Evolutionary conservation across 1,140 invertebrate genomes (phyloP).

Genomic region (Panagrolaimus sp.): DNA sequence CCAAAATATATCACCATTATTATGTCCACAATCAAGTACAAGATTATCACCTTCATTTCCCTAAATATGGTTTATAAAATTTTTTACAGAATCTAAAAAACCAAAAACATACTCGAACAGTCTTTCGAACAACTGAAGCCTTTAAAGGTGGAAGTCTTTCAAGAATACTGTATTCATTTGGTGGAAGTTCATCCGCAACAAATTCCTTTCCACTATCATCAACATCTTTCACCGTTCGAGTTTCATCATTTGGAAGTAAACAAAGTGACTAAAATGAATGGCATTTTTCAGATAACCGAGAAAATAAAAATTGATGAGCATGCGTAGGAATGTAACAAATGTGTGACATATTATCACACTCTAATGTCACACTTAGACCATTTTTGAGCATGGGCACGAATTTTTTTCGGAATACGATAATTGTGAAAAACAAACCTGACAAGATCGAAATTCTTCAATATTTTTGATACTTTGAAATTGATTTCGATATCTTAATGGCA

Average conservation of each 20-base stretch:
- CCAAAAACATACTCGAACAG: background rate
- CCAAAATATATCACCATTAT: background rate
- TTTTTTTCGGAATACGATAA: too few relatives aligned
- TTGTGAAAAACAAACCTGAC: too few relatives aligned
- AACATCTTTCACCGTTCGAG: background rate
- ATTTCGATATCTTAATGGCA: background rate
- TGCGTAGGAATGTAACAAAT: too few relatives aligned
- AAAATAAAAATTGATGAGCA: too few relatives aligned
- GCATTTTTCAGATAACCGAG: background rate
- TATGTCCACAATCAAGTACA: conserved; percentile 2
- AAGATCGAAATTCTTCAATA: background rate
- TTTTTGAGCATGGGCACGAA: too few relatives aligned
- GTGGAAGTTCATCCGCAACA: background rate
- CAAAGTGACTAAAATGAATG: background rate
- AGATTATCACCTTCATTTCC: background rate
- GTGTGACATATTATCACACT: too few relatives aligned
- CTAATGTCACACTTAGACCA: too few relatives aligned
- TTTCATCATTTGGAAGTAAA: background rate
- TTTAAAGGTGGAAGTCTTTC: background rate
- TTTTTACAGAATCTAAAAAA: background rate
- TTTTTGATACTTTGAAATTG: background rate
- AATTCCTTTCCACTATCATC: background rate
- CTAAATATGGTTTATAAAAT: background rate
- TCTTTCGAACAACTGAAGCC: background rate
- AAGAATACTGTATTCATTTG: background rate